Percentiles rank a stretch among this genome's conserved stretches.
Evolutionary conservation across 1,140 invertebrate species (phyloP).

Genomic region (Drosophila nannoptera): DNA sequence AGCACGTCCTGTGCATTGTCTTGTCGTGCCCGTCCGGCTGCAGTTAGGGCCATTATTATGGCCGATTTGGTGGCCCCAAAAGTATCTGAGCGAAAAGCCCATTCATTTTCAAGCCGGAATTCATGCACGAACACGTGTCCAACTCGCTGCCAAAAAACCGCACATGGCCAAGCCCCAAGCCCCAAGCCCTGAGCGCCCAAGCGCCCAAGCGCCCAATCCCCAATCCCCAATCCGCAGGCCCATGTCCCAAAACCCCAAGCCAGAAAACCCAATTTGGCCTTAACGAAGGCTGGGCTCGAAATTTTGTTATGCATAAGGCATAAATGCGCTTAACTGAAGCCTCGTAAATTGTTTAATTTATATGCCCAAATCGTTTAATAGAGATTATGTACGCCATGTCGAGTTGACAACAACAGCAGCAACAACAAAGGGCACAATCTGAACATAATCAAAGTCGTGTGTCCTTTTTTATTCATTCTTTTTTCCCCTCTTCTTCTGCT

Average conservation of each 20-base stretch:
- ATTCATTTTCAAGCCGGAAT: conserved; percentile 47
- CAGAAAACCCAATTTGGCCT: conserved; percentile 53
- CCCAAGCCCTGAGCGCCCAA: too few species aligned
- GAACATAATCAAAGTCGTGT: conserved; percentile 63
- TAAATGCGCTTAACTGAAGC: conserved; percentile 61
- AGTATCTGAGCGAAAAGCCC: conserved; percentile 30
- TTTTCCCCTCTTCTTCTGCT: neutral
- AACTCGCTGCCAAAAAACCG: conserved; percentile 33
- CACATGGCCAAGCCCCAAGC: conserved; percentile 38
- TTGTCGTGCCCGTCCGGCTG: conserved; percentile 10
- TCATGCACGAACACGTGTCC: conserved; percentile 69
- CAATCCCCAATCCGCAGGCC: neutral
- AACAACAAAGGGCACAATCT: conserved; percentile 16
- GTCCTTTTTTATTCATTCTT: conserved; percentile 38
- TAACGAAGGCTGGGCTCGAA: conserved; percentile 28
- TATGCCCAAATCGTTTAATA: conserved; percentile 75
- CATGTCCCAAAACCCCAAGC: neutral
- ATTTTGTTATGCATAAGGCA: conserved; percentile 71
- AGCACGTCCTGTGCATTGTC: conserved; percentile 28
- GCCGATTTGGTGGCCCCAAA: conserved; percentile 38
- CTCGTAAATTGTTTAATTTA: conserved; percentile 71
- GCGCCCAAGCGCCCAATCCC: neutral
- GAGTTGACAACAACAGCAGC: conserved; percentile 32
- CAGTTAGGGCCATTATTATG: conserved; percentile 40
- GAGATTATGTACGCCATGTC: conserved; percentile 73